A percentile compares a stretch with the other conserved stretches of the same genome.
These are phyloP conservation scores for Zaprionus lineosus DNA, from an alignment of 2,888 invertebrate genomes.

Conservation along the genomic window DNA sequence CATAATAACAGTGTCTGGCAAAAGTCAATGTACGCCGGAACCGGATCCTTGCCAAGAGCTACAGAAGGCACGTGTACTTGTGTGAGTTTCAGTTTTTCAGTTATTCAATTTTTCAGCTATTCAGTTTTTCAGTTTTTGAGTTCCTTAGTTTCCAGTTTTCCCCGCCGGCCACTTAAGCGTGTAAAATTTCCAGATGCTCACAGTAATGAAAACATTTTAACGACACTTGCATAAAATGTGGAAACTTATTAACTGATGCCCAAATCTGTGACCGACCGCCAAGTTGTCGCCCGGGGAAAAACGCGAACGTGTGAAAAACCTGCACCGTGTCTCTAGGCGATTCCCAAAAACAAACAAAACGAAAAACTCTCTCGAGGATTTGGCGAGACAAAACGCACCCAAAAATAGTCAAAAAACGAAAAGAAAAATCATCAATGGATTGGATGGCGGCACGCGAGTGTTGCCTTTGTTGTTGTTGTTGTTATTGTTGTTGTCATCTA, in stretches of 20 bases:
- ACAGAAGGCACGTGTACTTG: conserved; percentile 58
- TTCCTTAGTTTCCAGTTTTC: conserved; percentile 22
- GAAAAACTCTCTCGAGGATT: conserved; percentile 59
- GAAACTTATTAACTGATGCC: conserved; percentile 75
- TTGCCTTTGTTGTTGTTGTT: conserved; percentile 15
- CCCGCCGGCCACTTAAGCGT: conserved; percentile 59
- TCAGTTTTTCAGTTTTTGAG: conserved; percentile 1
- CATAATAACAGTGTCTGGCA: conserved; percentile 51
- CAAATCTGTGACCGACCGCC: conserved; percentile 40
- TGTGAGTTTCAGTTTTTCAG: too few species aligned
- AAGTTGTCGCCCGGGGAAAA: conserved; percentile 57
- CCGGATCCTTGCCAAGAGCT: conserved; percentile 36
- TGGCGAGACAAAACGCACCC: conserved; percentile 56
- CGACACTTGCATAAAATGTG: conserved; percentile 78
- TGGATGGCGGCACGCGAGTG: conserved; percentile 24
- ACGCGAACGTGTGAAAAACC: conserved; percentile 73
- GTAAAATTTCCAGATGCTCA: conserved; percentile 62
- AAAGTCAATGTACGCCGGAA: conserved; percentile 66
- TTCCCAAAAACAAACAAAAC: conserved; percentile 33
- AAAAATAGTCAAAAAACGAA: conserved; percentile 67
- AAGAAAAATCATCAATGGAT: conserved; percentile 53
- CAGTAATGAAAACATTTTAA: conserved; percentile 52
- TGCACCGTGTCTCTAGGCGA: conserved; percentile 27
- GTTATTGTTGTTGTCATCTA: conserved; percentile 69
- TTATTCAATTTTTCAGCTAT: too few species aligned